phyloP scores from a whole-genome alignment of 2,113 vertebrate species.

The Pontoporia blainvillei region DNA sequence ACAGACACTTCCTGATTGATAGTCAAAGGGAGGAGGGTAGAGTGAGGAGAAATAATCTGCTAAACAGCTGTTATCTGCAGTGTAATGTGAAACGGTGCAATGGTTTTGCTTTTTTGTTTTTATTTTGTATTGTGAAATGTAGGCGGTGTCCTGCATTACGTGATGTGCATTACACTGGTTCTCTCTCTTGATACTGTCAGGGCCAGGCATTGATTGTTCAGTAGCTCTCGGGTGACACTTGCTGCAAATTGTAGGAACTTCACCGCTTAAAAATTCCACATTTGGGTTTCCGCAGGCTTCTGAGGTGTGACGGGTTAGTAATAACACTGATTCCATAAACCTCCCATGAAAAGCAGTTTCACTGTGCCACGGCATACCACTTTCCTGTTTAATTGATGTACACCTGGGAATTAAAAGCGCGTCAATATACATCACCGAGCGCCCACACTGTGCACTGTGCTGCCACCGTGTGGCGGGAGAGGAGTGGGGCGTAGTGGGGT shows the following conservation, averaged over 20 bases:
- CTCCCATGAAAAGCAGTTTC: not conserved
- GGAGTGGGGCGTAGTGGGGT: too few relatives aligned
- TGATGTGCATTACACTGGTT: not conserved
- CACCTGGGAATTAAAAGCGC: not conserved
- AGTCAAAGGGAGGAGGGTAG: not conserved
- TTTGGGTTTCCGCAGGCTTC: not conserved
- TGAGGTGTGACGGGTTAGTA: not conserved
- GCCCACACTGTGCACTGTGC: not conserved
- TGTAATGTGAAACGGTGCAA: not conserved
- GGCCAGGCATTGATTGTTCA: slow-evolving; percentile 13
- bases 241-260: slow-evolving; percentile 67
- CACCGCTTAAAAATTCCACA: not conserved
- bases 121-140: not conserved
- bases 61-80: not conserved
- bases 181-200: not conserved
- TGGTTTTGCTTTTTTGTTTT: not conserved
- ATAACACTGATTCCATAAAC: not conserved
- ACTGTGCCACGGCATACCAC: not conserved
- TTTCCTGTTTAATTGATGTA: not conserved
- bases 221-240: slow-evolving; percentile 75
- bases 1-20: not conserved
- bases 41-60: not conserved
- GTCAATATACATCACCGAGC: fast-evolving
- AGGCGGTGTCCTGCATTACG: not conserved
- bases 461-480: slow-evolving; percentile 30